Base-by-base conservation (phyloP, 2,888 invertebrate species). In the Petrophora chlorosata region DNA sequence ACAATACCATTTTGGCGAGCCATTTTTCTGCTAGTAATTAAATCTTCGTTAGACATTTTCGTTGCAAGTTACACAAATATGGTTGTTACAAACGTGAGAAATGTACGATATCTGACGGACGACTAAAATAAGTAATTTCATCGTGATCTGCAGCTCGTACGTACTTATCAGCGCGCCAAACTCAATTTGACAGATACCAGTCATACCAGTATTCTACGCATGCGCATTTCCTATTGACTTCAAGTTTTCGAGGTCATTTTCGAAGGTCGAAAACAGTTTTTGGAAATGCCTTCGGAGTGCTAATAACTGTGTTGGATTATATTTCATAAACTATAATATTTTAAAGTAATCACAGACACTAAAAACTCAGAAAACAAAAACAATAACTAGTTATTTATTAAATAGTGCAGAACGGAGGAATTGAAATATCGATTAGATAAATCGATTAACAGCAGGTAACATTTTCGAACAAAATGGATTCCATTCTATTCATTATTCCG, bases 1-100 rank as follows among this genome's bases (percentile, higher is more conserved):
- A 97, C 95, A 71, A 97, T 94, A 65, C 95, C 94, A 90, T 96
- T 96, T 79, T 95, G 94, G 41, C 93, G 91, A 62, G 92, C 89
- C 84, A 91, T 91, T 71, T 76, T 81, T 69, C 73, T 76, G 55
- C 65, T 78, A 56, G 53, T 70, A 54, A 65, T 55, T 52, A 76
- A 66, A 67, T 83, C 76, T 57, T 74, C 73, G 73, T 72, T 79
- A 63, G 84, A 88, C 89, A 89, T 90, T 72, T 77, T 82, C 65
- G 69, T 61, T 65, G 62, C 30, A 63, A 71, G 44, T 52, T 57
- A 55, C 39, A 63, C 61, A 44, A 57, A 39, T 30, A 42, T 59
- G 47, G 56, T 52, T 44, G 46, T 53, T 59, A 63, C 43, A 52
- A 61, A 78, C 88, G 88, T 85, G 67, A 67, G 64, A 56, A 72